Conservation (phyloP, 2,113 vertebrate species). For the Bombycilla garrulus region DNA sequence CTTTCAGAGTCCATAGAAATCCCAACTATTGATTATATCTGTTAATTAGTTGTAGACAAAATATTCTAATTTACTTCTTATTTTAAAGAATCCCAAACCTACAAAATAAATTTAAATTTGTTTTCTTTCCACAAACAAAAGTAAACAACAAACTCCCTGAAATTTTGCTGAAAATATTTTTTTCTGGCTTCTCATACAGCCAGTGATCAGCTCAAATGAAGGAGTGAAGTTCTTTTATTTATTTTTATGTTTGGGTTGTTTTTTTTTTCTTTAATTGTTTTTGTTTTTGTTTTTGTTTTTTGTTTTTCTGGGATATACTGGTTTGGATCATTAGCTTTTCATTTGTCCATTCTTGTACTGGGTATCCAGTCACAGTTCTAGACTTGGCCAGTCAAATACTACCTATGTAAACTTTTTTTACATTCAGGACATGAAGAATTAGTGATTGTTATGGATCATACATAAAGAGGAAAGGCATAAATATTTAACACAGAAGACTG, state of each 20-base stretch:
- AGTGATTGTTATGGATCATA: conserved; percentile 23
- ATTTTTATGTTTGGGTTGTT: too few species aligned
- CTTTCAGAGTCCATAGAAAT: not conserved
- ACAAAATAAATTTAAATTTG: not conserved
- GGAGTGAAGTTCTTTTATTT: not conserved
- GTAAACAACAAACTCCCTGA: not conserved
- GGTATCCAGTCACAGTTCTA: not conserved
- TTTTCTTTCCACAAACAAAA: not conserved
- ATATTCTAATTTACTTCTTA: not conserved
- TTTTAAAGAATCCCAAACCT: not conserved
- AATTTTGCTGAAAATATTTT: not conserved
- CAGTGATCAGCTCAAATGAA: not conserved
- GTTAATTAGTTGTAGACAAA: not conserved
- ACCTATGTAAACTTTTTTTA: not conserved
- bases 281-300: not conserved
- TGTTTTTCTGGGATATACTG: not conserved
- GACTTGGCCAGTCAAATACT: not conserved
- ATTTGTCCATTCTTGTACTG: not conserved
- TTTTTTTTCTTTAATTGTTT: not conserved
- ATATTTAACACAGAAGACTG: conserved; percentile 33
- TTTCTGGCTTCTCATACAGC: not conserved
- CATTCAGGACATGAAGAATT: not conserved
- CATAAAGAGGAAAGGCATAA: not conserved
- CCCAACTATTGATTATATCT: not conserved
- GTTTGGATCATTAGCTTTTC: not conserved